Conservation (phyloP, 30 jellyfish, hydroid and myxozoan genomes). For the Morbakka virulenta region DNA sequence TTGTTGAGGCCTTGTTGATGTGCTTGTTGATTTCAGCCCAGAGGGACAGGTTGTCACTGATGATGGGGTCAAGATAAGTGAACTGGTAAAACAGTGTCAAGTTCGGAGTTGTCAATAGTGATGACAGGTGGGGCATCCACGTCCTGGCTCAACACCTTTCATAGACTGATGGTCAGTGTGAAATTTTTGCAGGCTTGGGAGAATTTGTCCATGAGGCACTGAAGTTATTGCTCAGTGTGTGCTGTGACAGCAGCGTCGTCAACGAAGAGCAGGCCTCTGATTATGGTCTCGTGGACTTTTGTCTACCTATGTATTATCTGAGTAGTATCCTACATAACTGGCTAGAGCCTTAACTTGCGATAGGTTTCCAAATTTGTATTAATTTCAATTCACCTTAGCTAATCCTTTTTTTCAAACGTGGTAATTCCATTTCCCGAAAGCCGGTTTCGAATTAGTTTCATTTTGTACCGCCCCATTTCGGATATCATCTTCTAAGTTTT, state of each 20-base stretch:
- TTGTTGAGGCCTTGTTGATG: neutral
- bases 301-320: too few relatives aligned
- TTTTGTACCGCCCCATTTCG: too few relatives aligned
- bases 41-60: neutral
- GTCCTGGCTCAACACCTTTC: neutral
- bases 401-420: too few relatives aligned
- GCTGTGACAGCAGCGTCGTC: neutral
- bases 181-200: neutral
- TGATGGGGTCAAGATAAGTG: constrained; percentile 1
- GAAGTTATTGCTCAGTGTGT: constrained; percentile 11
- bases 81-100: neutral
- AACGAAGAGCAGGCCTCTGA: constrained; percentile 12
- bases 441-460: too few relatives aligned
- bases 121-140: neutral
- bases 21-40: neutral
- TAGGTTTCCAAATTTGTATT: too few relatives aligned
- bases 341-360: too few relatives aligned
- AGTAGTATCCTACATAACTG: too few relatives aligned
- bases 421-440: too few relatives aligned
- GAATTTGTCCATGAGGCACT: neutral
- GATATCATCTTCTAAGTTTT: too few relatives aligned
- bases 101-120: neutral
- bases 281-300: neutral
- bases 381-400: too few relatives aligned
- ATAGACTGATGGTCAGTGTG: neutral